Evolutionary conservation across 1,140 invertebrate species (phyloP).

Genomic region (Probaryconus sp.): DNA sequence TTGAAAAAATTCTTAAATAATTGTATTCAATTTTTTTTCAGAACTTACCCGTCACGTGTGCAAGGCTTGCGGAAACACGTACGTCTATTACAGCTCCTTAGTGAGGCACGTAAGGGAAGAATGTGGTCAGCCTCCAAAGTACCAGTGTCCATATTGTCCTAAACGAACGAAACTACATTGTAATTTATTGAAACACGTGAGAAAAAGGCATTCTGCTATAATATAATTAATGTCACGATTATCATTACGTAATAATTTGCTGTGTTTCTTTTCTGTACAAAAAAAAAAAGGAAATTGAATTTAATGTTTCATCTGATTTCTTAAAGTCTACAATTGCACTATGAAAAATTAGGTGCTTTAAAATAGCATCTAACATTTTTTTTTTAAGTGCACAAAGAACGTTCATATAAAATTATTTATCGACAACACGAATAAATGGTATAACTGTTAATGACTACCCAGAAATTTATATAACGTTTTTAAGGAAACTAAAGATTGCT

Average conservation of each 20-base stretch:
- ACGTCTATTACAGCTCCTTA: constrained; percentile 75
- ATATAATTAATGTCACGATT: constrained; percentile 27
- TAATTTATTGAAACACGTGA: constrained; percentile 73
- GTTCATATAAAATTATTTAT: too few species aligned
- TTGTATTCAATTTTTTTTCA: constrained; percentile 58
- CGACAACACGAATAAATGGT: too few species aligned
- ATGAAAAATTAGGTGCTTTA: too few species aligned
- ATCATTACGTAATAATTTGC: constrained; percentile 1
- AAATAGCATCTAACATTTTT: too few species aligned
- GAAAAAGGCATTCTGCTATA: constrained; percentile 61
- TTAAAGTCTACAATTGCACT: too few species aligned
- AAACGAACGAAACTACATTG: constrained; percentile 70
- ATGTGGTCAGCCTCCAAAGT: constrained; percentile 77
- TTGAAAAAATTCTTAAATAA: constrained; percentile 28
- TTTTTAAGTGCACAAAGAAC: too few species aligned
- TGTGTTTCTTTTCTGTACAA: constrained; percentile 2
- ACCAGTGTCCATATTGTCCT: constrained; percentile 76
- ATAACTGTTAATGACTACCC: too few species aligned
- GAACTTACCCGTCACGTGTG: constrained; percentile 64
- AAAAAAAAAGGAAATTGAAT: not conserved
- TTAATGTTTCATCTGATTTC: too few species aligned
- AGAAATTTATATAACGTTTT: too few species aligned
- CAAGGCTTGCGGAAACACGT: constrained; percentile 74
- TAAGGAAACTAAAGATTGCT: too few species aligned
- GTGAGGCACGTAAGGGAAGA: constrained; percentile 76